Base-by-base conservation (phyloP, 1,140 invertebrate genomes). In the Aphaenogaster floridana region DNA sequence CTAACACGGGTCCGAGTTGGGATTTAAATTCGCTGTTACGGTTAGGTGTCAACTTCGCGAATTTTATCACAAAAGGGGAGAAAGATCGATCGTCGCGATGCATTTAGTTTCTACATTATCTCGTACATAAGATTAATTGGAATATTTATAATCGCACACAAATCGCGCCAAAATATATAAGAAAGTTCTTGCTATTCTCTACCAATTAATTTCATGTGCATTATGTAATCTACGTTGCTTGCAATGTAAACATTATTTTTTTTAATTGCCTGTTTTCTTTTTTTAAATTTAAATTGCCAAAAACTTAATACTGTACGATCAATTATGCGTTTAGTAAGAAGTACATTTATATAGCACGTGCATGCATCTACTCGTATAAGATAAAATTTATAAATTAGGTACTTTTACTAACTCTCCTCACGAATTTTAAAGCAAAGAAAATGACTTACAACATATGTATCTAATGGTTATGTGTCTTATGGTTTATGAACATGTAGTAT, bases 11-110 rank as follows among this genome's bases (percentile, higher is more conserved):
- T 74, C 54, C n/a, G 17, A 61, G 54, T 84, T 50, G 13, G 42
- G 45, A 84, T 84, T 74, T 61, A 63, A 84, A 84, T 84, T 76
- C 79, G 21, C 66, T 9, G 48, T 54, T 72, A 52, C 36, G 61
- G n/a, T n/a, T n/a, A n/a, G n/a, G 57, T 61, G 52, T 84, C 42
- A 61, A 63, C 15, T 85, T 68, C 13, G 5, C 21, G 21, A 52
- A n/a, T 81, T 63, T 66, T 66, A 68, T 50, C n/a, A 8, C 6
- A 66, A 34, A 66, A 79, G 15, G n/a, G 7, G 59, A 86, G 69
- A 79, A 57, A 86, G 72, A 85, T 15, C n/a, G 74, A 64, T 76
- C 15, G 13, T 61, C 3, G 36, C 15, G 13, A 36, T 72, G 17
- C 11, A 5, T 61, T 83, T 42, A 48, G 52, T 83, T 61, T 34